Conservation (phyloP, 2,797 vertebrate species). For the Garrulus glandarius region DNA sequence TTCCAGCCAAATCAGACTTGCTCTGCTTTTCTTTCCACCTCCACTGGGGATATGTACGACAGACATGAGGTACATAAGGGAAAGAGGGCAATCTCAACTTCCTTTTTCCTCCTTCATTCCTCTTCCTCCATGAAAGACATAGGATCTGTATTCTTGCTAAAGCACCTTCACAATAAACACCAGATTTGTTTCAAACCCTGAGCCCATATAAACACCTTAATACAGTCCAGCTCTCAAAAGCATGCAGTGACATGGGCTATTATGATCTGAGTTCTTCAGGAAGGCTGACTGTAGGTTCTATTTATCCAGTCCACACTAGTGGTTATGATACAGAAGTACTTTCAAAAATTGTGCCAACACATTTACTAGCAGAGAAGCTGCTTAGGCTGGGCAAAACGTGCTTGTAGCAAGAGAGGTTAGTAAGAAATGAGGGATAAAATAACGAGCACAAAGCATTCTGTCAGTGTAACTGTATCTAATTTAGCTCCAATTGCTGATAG, state of each 20-base stretch:
- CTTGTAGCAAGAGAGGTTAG: background rate
- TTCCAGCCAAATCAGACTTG: background rate
- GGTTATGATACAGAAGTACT: background rate
- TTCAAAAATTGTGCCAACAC: background rate
- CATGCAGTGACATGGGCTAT: background rate
- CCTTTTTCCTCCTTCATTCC: background rate
- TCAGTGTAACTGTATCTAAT: constrained; percentile 1
- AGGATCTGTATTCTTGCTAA: background rate
- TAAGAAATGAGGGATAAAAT: constrained; percentile 18
- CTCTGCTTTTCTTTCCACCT: background rate
- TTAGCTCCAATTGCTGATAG: background rate
- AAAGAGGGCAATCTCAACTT: background rate
- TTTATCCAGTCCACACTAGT: background rate
- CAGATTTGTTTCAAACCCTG: background rate
- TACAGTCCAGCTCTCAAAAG: background rate
- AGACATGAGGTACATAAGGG: background rate
- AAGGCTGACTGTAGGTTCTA: background rate
- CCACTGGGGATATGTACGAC: background rate
- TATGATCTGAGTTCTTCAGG: background rate
- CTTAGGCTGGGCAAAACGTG: background rate
- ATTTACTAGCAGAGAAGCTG: background rate
- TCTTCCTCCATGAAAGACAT: background rate
- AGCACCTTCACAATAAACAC: background rate
- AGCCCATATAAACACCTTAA: background rate
- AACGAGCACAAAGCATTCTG: background rate